These are phyloP conservation scores for Notothenia coriiceps DNA, from an alignment of 2,113 vertebrate genomes.

Conservation along the genomic window DNA sequence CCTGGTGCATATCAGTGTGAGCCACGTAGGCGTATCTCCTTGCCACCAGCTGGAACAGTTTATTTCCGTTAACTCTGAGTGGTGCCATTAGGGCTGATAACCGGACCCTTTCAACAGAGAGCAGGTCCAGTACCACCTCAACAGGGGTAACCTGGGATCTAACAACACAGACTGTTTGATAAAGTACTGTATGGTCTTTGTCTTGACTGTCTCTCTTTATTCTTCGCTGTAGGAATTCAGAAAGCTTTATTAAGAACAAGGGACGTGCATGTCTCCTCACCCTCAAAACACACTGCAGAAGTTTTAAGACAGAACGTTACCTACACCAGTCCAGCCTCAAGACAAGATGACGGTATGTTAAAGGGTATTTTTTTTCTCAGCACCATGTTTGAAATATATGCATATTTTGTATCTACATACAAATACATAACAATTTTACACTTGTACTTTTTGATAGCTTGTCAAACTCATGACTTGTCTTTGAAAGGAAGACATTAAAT, in stretches of 20 bases:
- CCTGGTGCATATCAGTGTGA: no score
- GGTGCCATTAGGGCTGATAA: no score
- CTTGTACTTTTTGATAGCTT: no score
- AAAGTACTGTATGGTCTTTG: no score
- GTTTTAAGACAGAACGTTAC: neutral
- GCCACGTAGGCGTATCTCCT: no score
- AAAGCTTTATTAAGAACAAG: slow-evolving; percentile 8
- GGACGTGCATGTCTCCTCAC: neutral
- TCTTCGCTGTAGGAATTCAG: slow-evolving; percentile 50
- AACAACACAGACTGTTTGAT: no score
- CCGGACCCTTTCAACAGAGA: no score
- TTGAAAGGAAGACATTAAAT: neutral
- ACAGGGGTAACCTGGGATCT: no score
- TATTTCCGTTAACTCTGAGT: no score
- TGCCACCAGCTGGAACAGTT: no score
- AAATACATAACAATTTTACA: no score
- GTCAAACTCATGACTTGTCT: neutral
- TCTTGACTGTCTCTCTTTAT: neutral
- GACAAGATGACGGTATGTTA: slow-evolving; percentile 49
- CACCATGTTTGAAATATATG: neutral
- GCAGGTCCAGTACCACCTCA: no score
- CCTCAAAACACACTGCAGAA: neutral
- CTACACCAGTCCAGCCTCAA: neutral
- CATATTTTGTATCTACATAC: neutral
- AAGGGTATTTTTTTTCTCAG: neutral